Evolutionary conservation across 2,888 invertebrate species (phyloP), one percentile per base, ranked within the genome.

Genomic region (Phaedon cochleariae): DNA sequence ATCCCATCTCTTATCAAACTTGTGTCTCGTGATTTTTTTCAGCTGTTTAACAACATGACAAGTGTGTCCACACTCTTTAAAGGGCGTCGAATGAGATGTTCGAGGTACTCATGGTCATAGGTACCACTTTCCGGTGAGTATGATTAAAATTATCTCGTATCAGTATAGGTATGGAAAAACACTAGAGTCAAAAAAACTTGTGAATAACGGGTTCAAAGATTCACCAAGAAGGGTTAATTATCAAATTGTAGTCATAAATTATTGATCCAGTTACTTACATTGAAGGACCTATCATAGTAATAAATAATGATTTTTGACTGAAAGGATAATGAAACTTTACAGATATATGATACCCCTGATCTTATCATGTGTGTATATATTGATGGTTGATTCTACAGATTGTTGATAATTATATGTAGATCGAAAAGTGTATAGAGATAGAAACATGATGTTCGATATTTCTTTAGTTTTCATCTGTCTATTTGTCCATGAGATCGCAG

Each of bases 401-500:
- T 29, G 53, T 34, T 29, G 26, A 15, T 15, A 9, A n/a, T 31
- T 18, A 12, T 1, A 29, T 26, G n/a, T 53, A 29, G 15, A 53
- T 29, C 9, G 12, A 29, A 4, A 26, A 20, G 10, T 26, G 3
- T 49, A 3, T 2, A 3, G 7, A 31, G n/a, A 18, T 29, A 12
- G 53, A 31, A 34, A 17, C 12, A 60, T 52, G 37, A 31, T 31
- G n/a, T 15, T 15, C 3, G 4, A 22, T 9, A 2, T 37, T 18
- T 3, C 15, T 48, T 34, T 51, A 9, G 37, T 55, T 54, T n/a
- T 55, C 15, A 15, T 49, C 10, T 26, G 17, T 17, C 55, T 59
- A 10, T 51, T 59, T 10, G 12, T 66, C 17, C 21, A 52, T n/a
- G 64, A 70, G 61, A 79, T 80, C 60, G 59, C 75, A 21, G 85